Evolutionary conservation across 2,797 vertebrate genomes (phyloP).

Genomic region (Protosalanx chinensis): DNA sequence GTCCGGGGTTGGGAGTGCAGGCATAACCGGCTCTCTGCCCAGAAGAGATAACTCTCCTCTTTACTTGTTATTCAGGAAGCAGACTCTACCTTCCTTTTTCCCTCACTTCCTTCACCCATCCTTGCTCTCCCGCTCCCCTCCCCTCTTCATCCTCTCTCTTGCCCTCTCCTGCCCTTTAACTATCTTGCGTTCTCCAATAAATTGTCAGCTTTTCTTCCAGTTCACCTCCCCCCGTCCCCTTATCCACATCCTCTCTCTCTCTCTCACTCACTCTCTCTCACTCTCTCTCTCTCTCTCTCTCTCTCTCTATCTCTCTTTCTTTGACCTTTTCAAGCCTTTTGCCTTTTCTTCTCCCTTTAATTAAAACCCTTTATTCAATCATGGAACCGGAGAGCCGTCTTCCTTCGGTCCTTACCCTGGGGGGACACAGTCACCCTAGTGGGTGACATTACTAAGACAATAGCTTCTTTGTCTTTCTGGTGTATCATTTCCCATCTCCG

Average conservation of each 20-base stretch:
- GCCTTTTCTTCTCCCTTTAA: constrained; percentile 25
- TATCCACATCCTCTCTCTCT: constrained; percentile 18
- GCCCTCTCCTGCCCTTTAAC: constrained; percentile 24
- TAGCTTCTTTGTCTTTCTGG: constrained; percentile 23
- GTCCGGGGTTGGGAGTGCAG: background rate
- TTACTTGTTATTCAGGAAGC: constrained; percentile 10
- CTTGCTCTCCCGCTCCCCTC: background rate
- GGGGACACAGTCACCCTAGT: constrained; percentile 21
- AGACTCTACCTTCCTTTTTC: background rate
- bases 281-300: constrained; percentile 8
- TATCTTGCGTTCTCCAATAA: constrained; percentile 27
- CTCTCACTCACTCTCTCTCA: background rate
- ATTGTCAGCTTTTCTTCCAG: background rate
- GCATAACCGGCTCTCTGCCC: background rate
- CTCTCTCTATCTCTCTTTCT: constrained; percentile 18
- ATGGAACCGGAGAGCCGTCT: constrained; percentile 27
- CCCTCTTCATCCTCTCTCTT: constrained; percentile 48
- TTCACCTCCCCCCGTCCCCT: constrained; percentile 16
- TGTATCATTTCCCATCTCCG: constrained; percentile 14
- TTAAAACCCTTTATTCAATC: too few species aligned
- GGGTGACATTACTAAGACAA: constrained; percentile 44
- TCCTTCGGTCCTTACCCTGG: constrained; percentile 6
- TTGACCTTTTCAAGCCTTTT: constrained; percentile 36
- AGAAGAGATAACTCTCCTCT: constrained; percentile 2
- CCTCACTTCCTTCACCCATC: background rate